A percentile compares a stretch with the other conserved stretches of the same genome.
Conservation (phyloP, 2,113 vertebrate species). For the Cichladusa arquata region DNA sequence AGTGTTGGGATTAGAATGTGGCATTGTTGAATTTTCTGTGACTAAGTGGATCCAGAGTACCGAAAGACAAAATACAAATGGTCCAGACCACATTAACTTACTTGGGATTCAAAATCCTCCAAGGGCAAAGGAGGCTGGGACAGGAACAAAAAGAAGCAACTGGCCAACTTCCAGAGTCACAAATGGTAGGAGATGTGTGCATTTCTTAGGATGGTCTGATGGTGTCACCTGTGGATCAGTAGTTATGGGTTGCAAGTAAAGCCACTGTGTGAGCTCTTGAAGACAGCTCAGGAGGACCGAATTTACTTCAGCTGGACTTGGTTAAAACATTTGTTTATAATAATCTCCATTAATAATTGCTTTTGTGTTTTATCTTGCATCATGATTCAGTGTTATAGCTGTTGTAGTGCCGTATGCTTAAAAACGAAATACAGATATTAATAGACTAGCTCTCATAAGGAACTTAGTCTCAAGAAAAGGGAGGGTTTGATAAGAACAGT, state of each 20-base stretch:
- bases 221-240: not conserved
- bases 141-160: not conserved
- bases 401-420: not conserved
- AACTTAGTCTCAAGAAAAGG: not conserved
- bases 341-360: not conserved
- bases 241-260: not conserved
- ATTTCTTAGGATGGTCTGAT: not conserved
- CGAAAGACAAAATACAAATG: not conserved
- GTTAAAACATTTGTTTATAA: not conserved
- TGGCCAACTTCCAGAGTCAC: not conserved
- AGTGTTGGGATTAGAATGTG: not conserved
- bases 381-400: not conserved
- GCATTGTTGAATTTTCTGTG: not conserved
- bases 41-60: not conserved
- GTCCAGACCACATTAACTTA: not conserved
- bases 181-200: not conserved
- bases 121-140: not conserved
- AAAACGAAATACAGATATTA: not conserved
- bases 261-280: not conserved
- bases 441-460: not conserved
- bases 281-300: not conserved
- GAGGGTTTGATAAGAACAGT: not conserved
- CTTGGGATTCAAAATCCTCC: not conserved
- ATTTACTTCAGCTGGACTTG: not conserved
- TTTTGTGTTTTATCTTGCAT: not conserved